Conservation (phyloP, 92 coral and sea anemone species). For the Palythoa caribaeorum region DNA sequence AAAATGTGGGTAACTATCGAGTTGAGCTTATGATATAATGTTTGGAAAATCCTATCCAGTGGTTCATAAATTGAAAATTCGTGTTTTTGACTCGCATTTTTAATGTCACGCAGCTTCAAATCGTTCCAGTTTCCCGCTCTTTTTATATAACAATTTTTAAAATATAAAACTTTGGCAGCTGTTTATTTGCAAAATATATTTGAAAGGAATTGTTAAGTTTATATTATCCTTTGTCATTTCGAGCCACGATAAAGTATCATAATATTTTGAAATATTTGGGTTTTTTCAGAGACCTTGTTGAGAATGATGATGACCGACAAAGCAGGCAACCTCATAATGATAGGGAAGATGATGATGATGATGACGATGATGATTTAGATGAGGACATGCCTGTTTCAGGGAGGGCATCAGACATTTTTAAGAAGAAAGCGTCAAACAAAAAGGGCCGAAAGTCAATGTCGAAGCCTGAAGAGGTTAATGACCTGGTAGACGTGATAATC, state of each 20-base stretch:
- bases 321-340: constrained; percentile 21
- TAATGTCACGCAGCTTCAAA: constrained; percentile 18
- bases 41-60: constrained; percentile 30
- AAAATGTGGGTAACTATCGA: constrained; percentile 25
- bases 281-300: not conserved
- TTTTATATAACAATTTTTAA: constrained; percentile 18
- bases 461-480: constrained; percentile 13
- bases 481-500: constrained; percentile 23
- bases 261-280: not conserved
- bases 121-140: constrained; percentile 27
- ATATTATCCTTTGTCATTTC: not conserved
- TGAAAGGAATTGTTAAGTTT: constrained; percentile 4
- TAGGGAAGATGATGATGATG: constrained; percentile 23
- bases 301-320: constrained; percentile 15
- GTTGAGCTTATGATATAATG: constrained; percentile 27
- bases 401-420: constrained; percentile 3
- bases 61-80: constrained; percentile 30
- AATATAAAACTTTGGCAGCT: constrained; percentile 24
- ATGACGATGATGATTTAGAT: constrained; percentile 1
- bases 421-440: constrained; percentile 36
- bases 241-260: not conserved
- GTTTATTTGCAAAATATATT: constrained; percentile 1
- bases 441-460: constrained; percentile 33
- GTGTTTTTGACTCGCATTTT: constrained; percentile 24
- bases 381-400: constrained; percentile 25